Base-by-base conservation (phyloP, 2,797 vertebrate species). In the Octomys mimax region DNA sequence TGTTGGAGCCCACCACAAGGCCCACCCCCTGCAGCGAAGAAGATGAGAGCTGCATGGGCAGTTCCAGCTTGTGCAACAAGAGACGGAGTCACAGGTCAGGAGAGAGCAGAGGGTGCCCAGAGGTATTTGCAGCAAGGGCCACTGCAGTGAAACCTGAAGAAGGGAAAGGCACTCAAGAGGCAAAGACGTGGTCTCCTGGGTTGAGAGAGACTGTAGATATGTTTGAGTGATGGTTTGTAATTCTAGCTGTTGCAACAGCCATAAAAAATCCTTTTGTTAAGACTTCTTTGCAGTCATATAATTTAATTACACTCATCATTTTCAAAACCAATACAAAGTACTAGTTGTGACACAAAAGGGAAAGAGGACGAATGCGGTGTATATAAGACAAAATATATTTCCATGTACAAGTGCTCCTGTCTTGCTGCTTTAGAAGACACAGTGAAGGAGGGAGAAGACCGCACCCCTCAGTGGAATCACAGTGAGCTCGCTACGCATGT, bases 361-460 rank as follows among this genome's bases (percentile, higher is more conserved):
- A 57, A 89, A 64, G 31, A 78, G 78, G 88, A 49, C 52, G 39
- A 81, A 87, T 68, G 9, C 13, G 33, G 54, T 75, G 54, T 93
- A 80, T 77, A 10, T 94, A 59, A 80, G 75, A 81, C 49, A 2
- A 46, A 33, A 22, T 18, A 42, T 31, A 61, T 82, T 75, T 95
- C n/a, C 36, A 2, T 24, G 11, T n/a, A 31, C 24, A 59, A 66
- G 18, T 4, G 18, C 62, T 59, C 2, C 21, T 46, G 77, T 18
- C 16, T 36, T 31, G 0, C 19, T 22, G 2, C 11, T 5, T 31
- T 26, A 5, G 49, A 92, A 42, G 31, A 83, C 22, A 2, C 0
- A 39, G 57, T 0, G 73, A 81, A 71, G 31, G 0, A 36, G n/a
- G 62, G 54, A 79, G 66, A 84, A 79, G 78, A 21, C n/a, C 18